These are phyloP conservation scores for Lamellibrachia columna DNA, from an alignment of 2,888 invertebrate species.

Conservation along the genomic window DNA sequence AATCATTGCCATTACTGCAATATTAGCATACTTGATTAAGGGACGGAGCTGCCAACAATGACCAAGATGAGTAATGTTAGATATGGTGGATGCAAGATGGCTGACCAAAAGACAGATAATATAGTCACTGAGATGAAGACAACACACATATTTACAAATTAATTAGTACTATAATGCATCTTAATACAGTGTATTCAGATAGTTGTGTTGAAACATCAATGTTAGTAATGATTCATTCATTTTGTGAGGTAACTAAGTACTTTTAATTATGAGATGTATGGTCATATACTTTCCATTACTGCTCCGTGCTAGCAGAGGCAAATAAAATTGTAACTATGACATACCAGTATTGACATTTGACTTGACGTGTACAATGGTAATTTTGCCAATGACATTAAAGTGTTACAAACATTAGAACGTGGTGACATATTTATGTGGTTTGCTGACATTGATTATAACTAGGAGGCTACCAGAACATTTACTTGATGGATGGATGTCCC, in stretches of 20 bases:
- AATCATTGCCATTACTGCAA: neutral
- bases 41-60: neutral
- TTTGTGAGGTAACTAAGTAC: neutral
- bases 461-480: neutral
- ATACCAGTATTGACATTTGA: neutral
- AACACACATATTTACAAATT: neutral
- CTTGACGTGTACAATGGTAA: neutral
- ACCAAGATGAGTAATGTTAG: neutral
- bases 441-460: neutral
- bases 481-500: neutral
- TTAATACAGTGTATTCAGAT: neutral
- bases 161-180: neutral
- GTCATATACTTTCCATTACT: neutral
- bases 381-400: constrained; percentile 4
- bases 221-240: neutral
- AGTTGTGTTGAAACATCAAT: neutral
- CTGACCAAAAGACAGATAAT: neutral
- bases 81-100: neutral
- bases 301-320: neutral
- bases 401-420: neutral
- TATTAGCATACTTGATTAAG: neutral
- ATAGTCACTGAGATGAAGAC: neutral
- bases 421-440: neutral
- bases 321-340: neutral
- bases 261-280: neutral